phyloP scores from a whole-genome alignment of 2,888 invertebrate genomes.

The Nephrotoma guestfalica region DNA sequence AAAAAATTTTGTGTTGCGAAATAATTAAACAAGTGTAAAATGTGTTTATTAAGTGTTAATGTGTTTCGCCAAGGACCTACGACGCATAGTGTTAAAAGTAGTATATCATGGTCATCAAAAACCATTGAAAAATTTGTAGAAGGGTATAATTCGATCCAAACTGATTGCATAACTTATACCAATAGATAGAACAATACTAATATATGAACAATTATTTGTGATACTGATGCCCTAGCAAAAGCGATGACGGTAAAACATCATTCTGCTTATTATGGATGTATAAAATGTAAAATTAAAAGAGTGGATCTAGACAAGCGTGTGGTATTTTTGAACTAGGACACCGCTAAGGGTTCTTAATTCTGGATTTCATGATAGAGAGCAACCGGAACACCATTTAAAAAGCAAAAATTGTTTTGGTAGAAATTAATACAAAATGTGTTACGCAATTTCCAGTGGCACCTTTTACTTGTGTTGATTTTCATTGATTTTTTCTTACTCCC shows the following conservation, averaged over 20 bases:
- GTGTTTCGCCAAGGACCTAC: too few species aligned
- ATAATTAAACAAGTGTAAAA: too few species aligned
- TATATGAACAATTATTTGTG: not conserved
- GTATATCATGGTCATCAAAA: not conserved
- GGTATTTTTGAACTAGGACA: not conserved
- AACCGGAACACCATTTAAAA: slow-evolving; percentile 11
- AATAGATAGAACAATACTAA: slow-evolving; percentile 1
- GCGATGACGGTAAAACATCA: slow-evolving; percentile 9
- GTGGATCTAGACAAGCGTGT: slow-evolving; percentile 8
- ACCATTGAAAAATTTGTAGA: not conserved
- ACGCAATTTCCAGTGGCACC: too few species aligned
- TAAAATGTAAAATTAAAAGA: slow-evolving; percentile 10
- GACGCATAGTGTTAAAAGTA: too few species aligned
- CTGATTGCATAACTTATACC: not conserved
- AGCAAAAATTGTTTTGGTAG: slow-evolving; percentile 5
- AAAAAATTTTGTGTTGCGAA: too few species aligned
- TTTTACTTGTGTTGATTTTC: too few species aligned
- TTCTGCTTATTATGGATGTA: slow-evolving; percentile 12
- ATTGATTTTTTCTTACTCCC: too few species aligned
- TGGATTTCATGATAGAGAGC: slow-evolving; percentile 1
- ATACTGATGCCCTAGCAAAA: too few species aligned
- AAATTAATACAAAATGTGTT: slow-evolving; percentile 11
- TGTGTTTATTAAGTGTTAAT: too few species aligned
- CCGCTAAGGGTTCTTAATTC: slow-evolving; percentile 5
- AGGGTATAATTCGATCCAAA: not conserved